These are phyloP conservation scores for Periplaneta americana DNA, from an alignment of 1,140 invertebrate species.

Conservation along the genomic window DNA sequence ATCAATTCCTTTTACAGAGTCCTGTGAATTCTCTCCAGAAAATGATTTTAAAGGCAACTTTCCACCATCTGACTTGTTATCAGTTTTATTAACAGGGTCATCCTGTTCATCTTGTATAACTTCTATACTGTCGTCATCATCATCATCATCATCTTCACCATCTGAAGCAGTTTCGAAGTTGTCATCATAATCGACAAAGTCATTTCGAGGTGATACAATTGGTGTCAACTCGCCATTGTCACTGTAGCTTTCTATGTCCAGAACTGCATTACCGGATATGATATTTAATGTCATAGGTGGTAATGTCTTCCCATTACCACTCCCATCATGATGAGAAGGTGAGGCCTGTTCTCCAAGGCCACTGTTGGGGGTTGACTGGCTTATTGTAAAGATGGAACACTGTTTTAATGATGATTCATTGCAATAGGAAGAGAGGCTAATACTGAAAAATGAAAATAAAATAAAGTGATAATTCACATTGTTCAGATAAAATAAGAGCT, in stretches of 20 bases:
- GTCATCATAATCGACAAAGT: conserved; percentile 8
- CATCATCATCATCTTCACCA: conserved; percentile 1
- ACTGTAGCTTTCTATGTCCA: not conserved
- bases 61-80: not conserved
- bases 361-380: not conserved
- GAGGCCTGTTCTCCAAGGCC: not conserved
- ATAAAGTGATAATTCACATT: too few relatives aligned
- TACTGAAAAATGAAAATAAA: not conserved
- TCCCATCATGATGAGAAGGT: not conserved
- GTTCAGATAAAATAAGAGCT: too few relatives aligned
- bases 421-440: not conserved
- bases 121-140: conserved; percentile 1
- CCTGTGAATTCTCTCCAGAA: not conserved
- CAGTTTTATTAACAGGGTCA: not conserved
- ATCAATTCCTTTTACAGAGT: not conserved
- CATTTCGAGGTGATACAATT: not conserved
- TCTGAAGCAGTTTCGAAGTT: conserved; percentile 9
- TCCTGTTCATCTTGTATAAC: not conserved
- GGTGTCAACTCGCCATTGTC: conserved; percentile 3
- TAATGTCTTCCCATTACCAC: not conserved
- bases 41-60: not conserved
- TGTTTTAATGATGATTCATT: not conserved
- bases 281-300: not conserved
- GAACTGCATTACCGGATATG: not conserved
- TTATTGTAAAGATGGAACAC: not conserved